A percentile compares a stretch with the other conserved stretches of the same genome.
Evolutionary conservation across 2,888 invertebrate genomes (phyloP).

Genomic region (Agonopterix heracliana): DNA sequence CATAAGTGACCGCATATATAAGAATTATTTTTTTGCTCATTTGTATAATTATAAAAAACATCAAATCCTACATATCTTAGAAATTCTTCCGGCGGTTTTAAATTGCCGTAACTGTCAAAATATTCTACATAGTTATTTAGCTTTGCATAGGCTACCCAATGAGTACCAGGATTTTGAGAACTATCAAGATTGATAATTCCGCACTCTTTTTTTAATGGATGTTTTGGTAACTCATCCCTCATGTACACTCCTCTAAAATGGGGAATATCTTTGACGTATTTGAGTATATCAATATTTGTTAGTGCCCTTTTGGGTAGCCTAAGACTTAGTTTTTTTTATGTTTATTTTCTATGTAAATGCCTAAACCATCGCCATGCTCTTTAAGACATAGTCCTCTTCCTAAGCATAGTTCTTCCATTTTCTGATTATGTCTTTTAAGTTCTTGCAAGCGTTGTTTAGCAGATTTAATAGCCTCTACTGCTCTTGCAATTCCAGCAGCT

Average conservation of each 20-base stretch:
- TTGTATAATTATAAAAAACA: constrained; percentile 25
- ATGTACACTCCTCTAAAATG: constrained; percentile 14
- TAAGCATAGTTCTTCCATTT: neutral
- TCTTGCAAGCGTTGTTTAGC: neutral
- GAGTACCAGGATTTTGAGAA: no score
- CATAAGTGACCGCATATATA: constrained; percentile 10
- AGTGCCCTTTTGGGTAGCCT: constrained; percentile 9
- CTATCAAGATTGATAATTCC: no score
- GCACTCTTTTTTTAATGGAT: constrained; percentile 17
- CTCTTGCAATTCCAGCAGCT: no score
- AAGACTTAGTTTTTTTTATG: constrained; percentile 11
- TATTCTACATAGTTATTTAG: constrained; percentile 25
- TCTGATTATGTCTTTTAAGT: neutral
- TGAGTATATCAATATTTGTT: constrained; percentile 8
- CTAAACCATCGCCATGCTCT: neutral
- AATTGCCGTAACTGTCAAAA: constrained; percentile 36
- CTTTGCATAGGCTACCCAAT: no score
- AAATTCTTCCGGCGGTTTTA: constrained; percentile 12
- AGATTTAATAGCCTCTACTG: neutral
- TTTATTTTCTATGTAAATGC: neutral
- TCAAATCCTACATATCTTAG: constrained; percentile 11
- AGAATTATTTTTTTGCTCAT: constrained; percentile 16
- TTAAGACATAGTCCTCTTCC: neutral
- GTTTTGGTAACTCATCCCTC: constrained; percentile 18
- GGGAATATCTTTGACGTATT: constrained; percentile 7